Conservation (phyloP, 1,140 invertebrate species). For the Aphelenchoides besseyi region DNA sequence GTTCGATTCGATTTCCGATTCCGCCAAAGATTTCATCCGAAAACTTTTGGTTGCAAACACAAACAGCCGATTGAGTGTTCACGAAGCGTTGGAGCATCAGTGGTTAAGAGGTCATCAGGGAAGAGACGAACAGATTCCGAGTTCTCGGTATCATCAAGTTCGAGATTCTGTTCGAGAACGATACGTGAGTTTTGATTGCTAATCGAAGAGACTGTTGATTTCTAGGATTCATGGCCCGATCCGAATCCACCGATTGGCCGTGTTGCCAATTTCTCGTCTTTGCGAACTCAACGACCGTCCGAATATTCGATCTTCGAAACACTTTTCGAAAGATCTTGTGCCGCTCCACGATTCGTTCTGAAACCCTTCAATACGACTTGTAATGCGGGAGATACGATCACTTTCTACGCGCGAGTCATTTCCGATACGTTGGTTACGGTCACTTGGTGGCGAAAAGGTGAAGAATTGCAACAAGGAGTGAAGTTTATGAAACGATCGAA, state of each 20-base stretch:
- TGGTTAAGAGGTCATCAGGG: conserved; percentile 80
- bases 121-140: conserved; percentile 74
- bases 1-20: conserved; percentile 85
- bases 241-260: conserved; percentile 88
- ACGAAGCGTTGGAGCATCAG: conserved; percentile 88
- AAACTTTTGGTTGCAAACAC: conserved; percentile 86
- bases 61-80: conserved; percentile 94
- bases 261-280: conserved; percentile 89
- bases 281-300: conserved; percentile 90
- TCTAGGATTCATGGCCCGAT: conserved; percentile 77
- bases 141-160: conserved; percentile 78
- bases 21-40: conserved; percentile 95
- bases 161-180: conserved; percentile 76
- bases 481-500: conserved; percentile 98
- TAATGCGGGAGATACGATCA: conserved; percentile 92
- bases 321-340: conserved; percentile 82
- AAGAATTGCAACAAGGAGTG: conserved; percentile 89
- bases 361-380: conserved; percentile 91
- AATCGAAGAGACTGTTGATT: neutral
- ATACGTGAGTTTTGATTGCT: conserved; percentile 64
- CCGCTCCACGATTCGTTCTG: conserved; percentile 86
- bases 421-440: conserved; percentile 87
- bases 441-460: conserved; percentile 85
- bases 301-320: conserved; percentile 93
- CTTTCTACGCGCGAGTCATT: conserved; percentile 92